Evolutionary conservation across 2,888 invertebrate species (phyloP).

Genomic region (Imbricaverruca yamaguchii): DNA sequence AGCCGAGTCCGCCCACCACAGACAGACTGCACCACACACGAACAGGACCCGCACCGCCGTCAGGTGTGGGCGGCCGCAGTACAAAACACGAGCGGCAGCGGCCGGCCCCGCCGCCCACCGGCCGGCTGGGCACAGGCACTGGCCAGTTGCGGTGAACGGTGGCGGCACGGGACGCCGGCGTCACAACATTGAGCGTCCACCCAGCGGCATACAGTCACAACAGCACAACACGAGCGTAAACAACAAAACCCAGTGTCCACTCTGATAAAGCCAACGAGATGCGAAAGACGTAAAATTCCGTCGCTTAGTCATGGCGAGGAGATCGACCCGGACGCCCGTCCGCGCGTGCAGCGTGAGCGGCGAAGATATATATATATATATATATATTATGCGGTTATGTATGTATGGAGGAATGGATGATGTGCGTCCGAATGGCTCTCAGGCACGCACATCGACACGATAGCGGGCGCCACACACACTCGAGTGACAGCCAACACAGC

Average conservation of each 20-base stretch:
- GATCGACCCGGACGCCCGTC: neutral
- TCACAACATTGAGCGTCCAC: constrained; percentile 4
- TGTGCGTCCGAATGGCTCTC: neutral
- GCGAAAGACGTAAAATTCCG: constrained; percentile 4
- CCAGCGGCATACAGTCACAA: neutral
- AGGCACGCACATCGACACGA: neutral
- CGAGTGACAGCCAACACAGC: neutral
- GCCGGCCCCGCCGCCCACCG: neutral
- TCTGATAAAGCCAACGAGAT: neutral
- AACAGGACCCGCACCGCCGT: neutral
- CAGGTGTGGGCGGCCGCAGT: neutral
- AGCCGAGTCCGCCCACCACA: too few relatives aligned
- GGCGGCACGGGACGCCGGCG: neutral
- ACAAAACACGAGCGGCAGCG: neutral
- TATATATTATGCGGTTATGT: neutral
- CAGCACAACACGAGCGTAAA: neutral
- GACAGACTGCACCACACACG: too few relatives aligned
- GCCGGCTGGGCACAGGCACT: neutral
- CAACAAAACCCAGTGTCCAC: neutral
- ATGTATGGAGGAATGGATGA: neutral
- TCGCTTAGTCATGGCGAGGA: neutral
- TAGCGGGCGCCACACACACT: neutral
- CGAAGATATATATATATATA: too few relatives aligned
- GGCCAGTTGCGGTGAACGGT: too few relatives aligned
- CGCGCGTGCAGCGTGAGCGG: neutral